Evolutionary conservation across 2,888 invertebrate genomes (phyloP), one percentile per base, ranked within the genome.

Genomic region (Agonopterix arenella): DNA sequence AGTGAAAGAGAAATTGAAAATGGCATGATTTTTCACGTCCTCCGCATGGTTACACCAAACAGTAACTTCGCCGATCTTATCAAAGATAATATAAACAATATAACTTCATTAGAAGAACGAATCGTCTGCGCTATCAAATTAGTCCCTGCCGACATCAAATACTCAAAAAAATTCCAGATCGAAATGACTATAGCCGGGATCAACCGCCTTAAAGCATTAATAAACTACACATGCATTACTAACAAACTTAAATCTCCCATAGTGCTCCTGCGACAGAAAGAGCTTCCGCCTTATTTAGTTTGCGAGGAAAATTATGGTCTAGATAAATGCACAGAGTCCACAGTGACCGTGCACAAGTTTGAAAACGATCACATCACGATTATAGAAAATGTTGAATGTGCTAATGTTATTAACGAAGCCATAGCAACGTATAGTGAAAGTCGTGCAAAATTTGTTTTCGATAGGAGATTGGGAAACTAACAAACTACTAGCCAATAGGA

Each of bases 81-180:
- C 0, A 61, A 71, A 52, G 74, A 77, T 0, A 13, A 86, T 57
- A 80, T 94, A 8, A 73, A 68, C 37, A 90, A 90, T 52, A 85
- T 90, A 2, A 84, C 84, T n/a, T 90, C 86, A 0, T 91, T 90
- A 68, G 85, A 92, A 0, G 90, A 92, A 9, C 91, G 92, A 71
- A 62, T 94, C 28, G 76, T 88, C 0, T 66, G 76, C 36, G 84
- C 92, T 1, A 55, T 91, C 28, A 74, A 84, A 8, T n/a, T 51
- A 7, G 66, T 64, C 1, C 80, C 84, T 0, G 58, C 80, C 0
- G 77, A 90, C 46, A 80, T 86, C 10, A 79, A 70, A 16, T 83
- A 80, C 53, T 73, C 74, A 4, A 56, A 70, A 3, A 62, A 75
- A 28, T 88, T 84, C 60, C 65, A 84, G 1, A 62, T 52, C 0